Evolutionary conservation across 2,113 vertebrate genomes (phyloP), one percentile per base, ranked within the genome.

Genomic region (Parus major): DNA sequence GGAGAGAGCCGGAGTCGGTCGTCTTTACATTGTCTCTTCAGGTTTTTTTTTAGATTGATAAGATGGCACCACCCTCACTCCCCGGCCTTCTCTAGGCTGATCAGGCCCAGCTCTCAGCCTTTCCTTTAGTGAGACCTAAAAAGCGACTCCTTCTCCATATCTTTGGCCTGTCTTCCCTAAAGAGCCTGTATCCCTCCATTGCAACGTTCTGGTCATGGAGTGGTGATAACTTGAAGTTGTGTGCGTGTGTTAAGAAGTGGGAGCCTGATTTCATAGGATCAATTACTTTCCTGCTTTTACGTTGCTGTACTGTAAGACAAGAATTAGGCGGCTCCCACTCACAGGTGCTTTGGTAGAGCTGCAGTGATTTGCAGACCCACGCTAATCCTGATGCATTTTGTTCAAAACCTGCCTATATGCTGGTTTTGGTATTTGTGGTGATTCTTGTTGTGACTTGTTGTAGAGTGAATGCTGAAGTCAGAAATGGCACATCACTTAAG

Each of bases 231-330:
- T 20, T 31, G 19, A 50, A 36, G 31, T 42, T 35, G 9, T 35
- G 53, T 47, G 39, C 0, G 1, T 66, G 53, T 60, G 28, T n/a
- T 60, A 12, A 25, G 21, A 42, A 61, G 9, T 5, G 10, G 5
- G 24, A 71, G 24, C 44, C 44, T 56, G 27, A 22, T 77, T 35
- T 41, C 0, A 0, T 35, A 8, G 47, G 25, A 4, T 15, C 8
- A 16, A 0, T 72, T 63, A 15, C 18, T 29, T 81, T 22, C 33
- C 55, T 72, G 27, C 12, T 71, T 65, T 10, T 33, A 7, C 21
- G 27, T 60, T 69, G 46, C 19, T 53, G n/a, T 31, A 28, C 11
- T 31, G n/a, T 28, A 52, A 73, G 19, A 13, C 10, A 27, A 31
- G 31, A 72, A 39, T 9, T n/a, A 27, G 31, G 41, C 81, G 24